phyloP scores from a whole-genome alignment of 2,888 invertebrate species.

The Osmoderma eremita region DNA sequence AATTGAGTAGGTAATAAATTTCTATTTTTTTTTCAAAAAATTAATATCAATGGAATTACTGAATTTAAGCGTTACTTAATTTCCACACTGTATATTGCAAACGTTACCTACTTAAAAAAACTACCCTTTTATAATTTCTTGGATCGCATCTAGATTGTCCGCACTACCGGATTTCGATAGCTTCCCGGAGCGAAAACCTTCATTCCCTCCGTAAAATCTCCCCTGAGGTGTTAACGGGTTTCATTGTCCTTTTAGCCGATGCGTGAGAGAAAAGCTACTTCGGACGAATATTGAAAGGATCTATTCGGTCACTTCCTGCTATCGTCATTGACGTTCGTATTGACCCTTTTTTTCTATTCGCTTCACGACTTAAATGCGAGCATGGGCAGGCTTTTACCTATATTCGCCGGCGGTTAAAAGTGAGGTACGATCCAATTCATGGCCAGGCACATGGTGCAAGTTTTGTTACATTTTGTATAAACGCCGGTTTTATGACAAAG shows the following conservation, averaged over 20 bases:
- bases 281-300: slow-evolving; percentile 15
- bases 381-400: slow-evolving; percentile 1
- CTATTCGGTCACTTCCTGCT: slow-evolving; percentile 20
- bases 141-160: too few species aligned
- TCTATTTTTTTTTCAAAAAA: too few species aligned
- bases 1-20: too few species aligned
- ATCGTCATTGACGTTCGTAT: background rate
- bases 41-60: too few species aligned
- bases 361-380: background rate
- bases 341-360: background rate
- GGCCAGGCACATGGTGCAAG: too few species aligned
- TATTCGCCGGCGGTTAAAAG: slow-evolving; percentile 15
- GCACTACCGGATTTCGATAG: too few species aligned
- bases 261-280: background rate
- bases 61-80: too few species aligned
- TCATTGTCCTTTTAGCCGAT: slow-evolving; percentile 23
- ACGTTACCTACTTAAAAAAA: too few species aligned
- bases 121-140: too few species aligned
- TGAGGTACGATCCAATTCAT: slow-evolving; percentile 21
- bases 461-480: slow-evolving; percentile 11
- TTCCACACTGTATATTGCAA: too few species aligned
- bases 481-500: too few species aligned
- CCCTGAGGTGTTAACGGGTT: slow-evolving; percentile 16
- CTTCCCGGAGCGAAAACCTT: too few species aligned
- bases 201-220: background rate